Evolutionary conservation across 2,797 vertebrate genomes (phyloP), one percentile per base, ranked within the genome.

Genomic region (Microchirus variegatus): DNA sequence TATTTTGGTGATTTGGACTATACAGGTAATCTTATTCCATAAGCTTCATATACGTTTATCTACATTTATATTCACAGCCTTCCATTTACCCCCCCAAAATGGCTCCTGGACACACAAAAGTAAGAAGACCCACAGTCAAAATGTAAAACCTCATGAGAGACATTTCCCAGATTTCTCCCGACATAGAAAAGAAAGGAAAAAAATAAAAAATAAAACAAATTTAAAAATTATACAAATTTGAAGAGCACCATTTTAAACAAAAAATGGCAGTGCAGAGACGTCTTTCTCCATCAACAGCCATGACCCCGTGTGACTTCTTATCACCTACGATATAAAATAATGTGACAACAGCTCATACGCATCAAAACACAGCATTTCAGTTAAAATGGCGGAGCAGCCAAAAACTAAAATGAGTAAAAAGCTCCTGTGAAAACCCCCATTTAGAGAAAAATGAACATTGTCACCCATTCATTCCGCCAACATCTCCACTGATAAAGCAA

Each of bases 351-450:
- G 67, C 61, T 64, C 46, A 77, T 46, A 58, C 53, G 63, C 61
- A 35, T 36, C 47, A 72, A 88, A 83, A 78, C 49, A 77, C 77
- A 70, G 69, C 77, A 82, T 87, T 88, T 87, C 67, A 78, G 73
- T 78, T 89, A 92, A 93, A 91, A 93, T 93, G 92, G 92, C 90
- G 91, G 87, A 89, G 83, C 78, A 84, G 64, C 56, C 66, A 63
- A 77, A 65, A 56, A 70, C 26, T 38, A 53, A 78, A 72, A 77
- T 75, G 57, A 67, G 70, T 59, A 73, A 88, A 22, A 87, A 82
- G 26, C 43, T 65, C 50, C 62, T 18, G 47, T 68, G 59, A 78
- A 85, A 47, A 80, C 73, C 65, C 53, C 51, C 53, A 60, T 81
- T 84, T 68, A 59, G 1, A 53, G 59, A 63, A 63, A 82, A 78